Base-by-base conservation (phyloP, 2,888 invertebrate species). In the Saturnia pavonia region DNA sequence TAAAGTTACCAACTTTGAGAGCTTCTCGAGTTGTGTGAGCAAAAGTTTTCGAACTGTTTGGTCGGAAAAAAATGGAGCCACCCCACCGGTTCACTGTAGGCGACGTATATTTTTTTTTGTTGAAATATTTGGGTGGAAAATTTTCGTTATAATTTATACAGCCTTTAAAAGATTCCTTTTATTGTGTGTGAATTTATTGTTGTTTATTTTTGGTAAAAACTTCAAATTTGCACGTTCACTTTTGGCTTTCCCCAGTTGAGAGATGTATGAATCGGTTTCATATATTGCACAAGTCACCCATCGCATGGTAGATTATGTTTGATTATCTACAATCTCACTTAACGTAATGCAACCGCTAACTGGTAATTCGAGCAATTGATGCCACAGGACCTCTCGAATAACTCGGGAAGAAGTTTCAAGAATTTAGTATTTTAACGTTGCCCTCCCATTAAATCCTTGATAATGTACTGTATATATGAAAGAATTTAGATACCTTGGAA, bases 61-160 rank as follows among this genome's bases (percentile, higher is more conserved):
- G 3, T 19, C n/a, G 40, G n/a, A 57, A 65, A 65, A 65, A 65
- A 65, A 65, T 65, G 65, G 19, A 65, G 65, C 11, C 12, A 65
- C 65, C n/a, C 40, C 22, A 65, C 40, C 40, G 65, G 40, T 40
- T 40, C n/a, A 40, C 65, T 65, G 34, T 27, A 16, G 9, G 14
- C 25, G 57, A 40, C 34, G 9, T 40, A n/a, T 65, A 65, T 65
- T 65, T 60, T n/a, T 63, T 65, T 40, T 11, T n/a, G 40, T n/a
- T n/a, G 65, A n/a, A 65, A 65, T 40, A n/a, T n/a, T n/a, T n/a
- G 65, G 65, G 34, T 65, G n/a, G 40, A n/a, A 40, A n/a, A 65
- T 40, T 65, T 34, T n/a, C 40, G n/a, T 19, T 9, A 40, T 40
- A 65, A 65, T 65, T 65, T 65, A n/a, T 65, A 40, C 40, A 40